Percentiles rank a stretch among this genome's conserved stretches.
These are phyloP conservation scores for Eurosta solidaginis DNA, from an alignment of 1,140 invertebrate species.

Conservation along the genomic window DNA sequence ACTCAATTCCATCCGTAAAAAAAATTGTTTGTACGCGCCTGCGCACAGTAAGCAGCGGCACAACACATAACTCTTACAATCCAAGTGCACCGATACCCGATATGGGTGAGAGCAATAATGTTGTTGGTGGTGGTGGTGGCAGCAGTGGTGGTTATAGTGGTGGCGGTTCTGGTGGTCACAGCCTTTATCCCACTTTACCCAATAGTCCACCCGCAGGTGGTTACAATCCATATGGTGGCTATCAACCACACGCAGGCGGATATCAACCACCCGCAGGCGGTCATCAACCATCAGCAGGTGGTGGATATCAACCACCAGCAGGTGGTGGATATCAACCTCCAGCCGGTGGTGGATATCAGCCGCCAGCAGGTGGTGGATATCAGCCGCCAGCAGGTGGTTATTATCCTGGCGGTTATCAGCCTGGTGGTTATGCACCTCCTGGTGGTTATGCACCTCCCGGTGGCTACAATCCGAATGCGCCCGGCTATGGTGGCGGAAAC, in stretches of 20 bases:
- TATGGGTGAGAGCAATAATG: conserved; percentile 6
- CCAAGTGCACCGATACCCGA: conserved; percentile 43
- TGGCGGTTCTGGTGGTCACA: conserved; percentile 56
- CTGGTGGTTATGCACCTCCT: conserved; percentile 39
- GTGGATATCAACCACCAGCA: conserved; percentile 40
- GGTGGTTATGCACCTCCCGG: conserved; percentile 42
- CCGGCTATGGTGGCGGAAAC: conserved; percentile 32
- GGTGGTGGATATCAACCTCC: conserved; percentile 39
- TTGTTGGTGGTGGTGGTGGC: conserved; percentile 35
- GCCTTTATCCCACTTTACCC: conserved; percentile 54
- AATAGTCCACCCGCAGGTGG: conserved; percentile 33
- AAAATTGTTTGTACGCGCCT: neutral
- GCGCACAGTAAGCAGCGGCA: conserved; percentile 40
- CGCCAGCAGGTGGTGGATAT: conserved; percentile 37
- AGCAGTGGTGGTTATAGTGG: conserved; percentile 48
- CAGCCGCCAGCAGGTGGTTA: conserved; percentile 39
- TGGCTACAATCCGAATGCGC: conserved; percentile 31
- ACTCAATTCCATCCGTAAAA: neutral
- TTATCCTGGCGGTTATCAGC: conserved; percentile 39
- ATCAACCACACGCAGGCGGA: conserved; percentile 34
- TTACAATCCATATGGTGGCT: conserved; percentile 21
- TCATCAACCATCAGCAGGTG: conserved; percentile 43
- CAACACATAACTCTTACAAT: conserved; percentile 50
- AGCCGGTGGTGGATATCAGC: conserved; percentile 7
- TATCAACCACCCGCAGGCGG: conserved; percentile 45